Base-by-base conservation (phyloP, 2,888 invertebrate species). In the Tenthredo mesomela region DNA sequence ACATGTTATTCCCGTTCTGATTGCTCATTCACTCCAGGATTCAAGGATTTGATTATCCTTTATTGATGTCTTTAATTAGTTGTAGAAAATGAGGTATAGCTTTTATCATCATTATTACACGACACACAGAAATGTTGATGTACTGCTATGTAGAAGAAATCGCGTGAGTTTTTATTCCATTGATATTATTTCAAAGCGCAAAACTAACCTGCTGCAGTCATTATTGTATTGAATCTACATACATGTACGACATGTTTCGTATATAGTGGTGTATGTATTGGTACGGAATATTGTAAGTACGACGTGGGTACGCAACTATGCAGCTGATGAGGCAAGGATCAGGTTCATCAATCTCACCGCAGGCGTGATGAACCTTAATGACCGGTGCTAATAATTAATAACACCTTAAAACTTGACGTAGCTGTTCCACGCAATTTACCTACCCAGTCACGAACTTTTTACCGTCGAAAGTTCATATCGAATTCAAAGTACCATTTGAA, bases 311-410 rank as follows among this genome's bases (percentile, higher is more conserved):
- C 25, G n/a, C 21, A 29, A 4, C 18, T n/a, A 40, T 50, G 50
- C 47, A 21, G 29, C 54, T 54, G 58, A 54, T 40, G 37, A 37
- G 40, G 58, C 78, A 61, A 78, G 37, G 58, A 84, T 84, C 75
- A 65, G 78, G 47, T 84, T 84, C 78, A 78, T 84, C 78, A 84
- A 84, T 84, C 84, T 84, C 47, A 15, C 12, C 61, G 84, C 84
- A 40, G 78, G 78, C 77, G 77, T 84, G 78, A 84, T 84, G 47
- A 77, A 84, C 65, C 65, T 54, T 84, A 84, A 84, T 78, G 78
- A 84, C 77, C 47, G 47, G 61, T 78, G 78, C 78, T 84, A 84
- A 78, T 78, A 84, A 84, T 84, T 84, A 84, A 78, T 78, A 84
- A 37, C 61, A 84, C 75, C 61, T 18, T 71, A 40, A 71, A 40